These are phyloP conservation scores for Polypedilum vanderplanki DNA, from an alignment of 1,140 invertebrate species.

Conservation along the genomic window DNA sequence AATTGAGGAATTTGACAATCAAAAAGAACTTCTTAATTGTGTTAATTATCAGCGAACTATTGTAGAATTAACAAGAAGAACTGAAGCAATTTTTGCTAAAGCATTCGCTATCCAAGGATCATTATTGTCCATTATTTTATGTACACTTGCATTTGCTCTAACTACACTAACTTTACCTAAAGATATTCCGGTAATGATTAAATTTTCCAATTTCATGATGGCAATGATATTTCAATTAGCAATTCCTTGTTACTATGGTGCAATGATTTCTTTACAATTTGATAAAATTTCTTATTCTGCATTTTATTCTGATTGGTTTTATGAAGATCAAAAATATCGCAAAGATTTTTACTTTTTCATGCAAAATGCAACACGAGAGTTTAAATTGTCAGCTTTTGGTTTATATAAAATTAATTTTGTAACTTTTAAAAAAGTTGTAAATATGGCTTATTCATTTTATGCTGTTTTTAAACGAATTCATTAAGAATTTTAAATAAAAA, in stretches of 20 bases:
- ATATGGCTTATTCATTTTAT: background rate
- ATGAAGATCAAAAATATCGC: background rate
- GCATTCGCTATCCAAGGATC: background rate
- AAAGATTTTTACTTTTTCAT: background rate
- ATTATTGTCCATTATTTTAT: background rate
- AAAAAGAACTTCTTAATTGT: background rate
- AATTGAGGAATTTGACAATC: background rate
- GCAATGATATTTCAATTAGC: background rate
- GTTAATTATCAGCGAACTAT: background rate
- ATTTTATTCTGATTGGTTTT: background rate
- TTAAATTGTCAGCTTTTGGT: background rate
- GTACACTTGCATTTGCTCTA: background rate
- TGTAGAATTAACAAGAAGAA: background rate
- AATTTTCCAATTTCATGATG: background rate
- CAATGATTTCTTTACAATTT: background rate
- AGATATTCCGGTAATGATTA: background rate
- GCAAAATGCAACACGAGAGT: background rate
- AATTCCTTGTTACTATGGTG: background rate
- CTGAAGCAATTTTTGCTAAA: background rate
- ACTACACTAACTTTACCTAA: background rate
- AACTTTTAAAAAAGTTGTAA: background rate
- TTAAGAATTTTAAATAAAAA: too few relatives aligned
- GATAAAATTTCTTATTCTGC: background rate
- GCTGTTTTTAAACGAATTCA: background rate
- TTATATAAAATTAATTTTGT: background rate